A percentile compares a stretch with the other conserved stretches of the same genome.
Conservation (phyloP, 1,140 invertebrate species). For the Sitophilus oryzae region DNA sequence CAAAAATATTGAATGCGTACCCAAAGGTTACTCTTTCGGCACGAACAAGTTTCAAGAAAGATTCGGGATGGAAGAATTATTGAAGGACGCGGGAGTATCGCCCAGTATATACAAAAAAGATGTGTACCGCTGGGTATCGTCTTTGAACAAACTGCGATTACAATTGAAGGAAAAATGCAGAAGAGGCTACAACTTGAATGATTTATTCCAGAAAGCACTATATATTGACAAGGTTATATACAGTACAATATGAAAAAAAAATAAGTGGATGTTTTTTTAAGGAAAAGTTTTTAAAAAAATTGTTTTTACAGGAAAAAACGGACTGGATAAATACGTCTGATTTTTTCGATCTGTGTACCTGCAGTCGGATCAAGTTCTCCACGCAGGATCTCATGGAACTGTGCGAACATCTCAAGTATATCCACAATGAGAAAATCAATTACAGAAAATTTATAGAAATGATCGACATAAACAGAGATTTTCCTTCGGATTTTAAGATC, state of each 20-base stretch:
- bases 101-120: constrained; percentile 31
- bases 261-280: constrained; percentile 1
- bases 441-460: constrained; percentile 36
- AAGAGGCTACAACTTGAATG: constrained; percentile 38
- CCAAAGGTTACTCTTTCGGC: constrained; percentile 46
- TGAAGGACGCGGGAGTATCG: constrained; percentile 40
- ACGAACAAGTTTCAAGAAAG: constrained; percentile 41
- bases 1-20: constrained; percentile 45
- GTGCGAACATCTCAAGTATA: constrained; percentile 23
- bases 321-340: constrained; percentile 26
- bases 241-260: background rate
- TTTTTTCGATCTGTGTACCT: constrained; percentile 30
- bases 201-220: constrained; percentile 44
- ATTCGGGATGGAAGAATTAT: constrained; percentile 44
- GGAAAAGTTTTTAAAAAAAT: constrained; percentile 3
- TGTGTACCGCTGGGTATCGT: constrained; percentile 40
- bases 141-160: constrained; percentile 46
- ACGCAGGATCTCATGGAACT: constrained; percentile 24
- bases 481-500: background rate
- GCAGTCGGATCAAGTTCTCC: constrained; percentile 21
- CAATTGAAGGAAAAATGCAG: constrained; percentile 41
- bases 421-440: constrained; percentile 31
- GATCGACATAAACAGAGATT: constrained; percentile 27
- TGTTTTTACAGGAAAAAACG: constrained; percentile 30
- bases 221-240: constrained; percentile 42